Percentiles rank a stretch among this genome's conserved stretches.
phyloP scores from a whole-genome alignment of 2,113 vertebrate species.

The Paratilapia polleni region DNA sequence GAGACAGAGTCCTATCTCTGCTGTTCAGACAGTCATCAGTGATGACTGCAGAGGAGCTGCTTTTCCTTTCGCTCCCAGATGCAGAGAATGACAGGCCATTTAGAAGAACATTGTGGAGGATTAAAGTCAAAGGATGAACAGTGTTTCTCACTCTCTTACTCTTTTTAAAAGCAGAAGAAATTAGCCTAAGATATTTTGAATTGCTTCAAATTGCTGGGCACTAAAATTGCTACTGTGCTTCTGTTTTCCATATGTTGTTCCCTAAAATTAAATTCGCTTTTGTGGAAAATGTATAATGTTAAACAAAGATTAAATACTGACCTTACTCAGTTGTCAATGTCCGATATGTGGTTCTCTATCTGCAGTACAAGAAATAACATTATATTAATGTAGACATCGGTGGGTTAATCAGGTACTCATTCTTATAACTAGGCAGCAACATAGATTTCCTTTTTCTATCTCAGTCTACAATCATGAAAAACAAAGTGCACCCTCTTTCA shows the following conservation, averaged over 20 bases:
- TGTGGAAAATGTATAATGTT: neutral
- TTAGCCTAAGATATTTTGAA: neutral
- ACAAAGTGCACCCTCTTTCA: neutral
- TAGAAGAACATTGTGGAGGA: constrained; percentile 18
- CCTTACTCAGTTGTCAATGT: constrained; percentile 80
- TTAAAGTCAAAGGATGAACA: constrained; percentile 21
- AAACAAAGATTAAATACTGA: constrained; percentile 51
- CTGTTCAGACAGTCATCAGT: constrained; percentile 46
- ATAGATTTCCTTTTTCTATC: neutral
- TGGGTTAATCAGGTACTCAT: neutral
- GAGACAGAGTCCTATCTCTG: constrained; percentile 30
- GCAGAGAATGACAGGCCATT: constrained; percentile 33
- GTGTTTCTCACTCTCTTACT: constrained; percentile 17
- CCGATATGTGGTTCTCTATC: constrained; percentile 78
- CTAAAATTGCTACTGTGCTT: neutral
- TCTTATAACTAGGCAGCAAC: neutral
- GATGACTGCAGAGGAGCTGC: constrained; percentile 36
- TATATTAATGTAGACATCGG: neutral
- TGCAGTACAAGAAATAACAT: constrained; percentile 57
- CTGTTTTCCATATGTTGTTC: neutral
- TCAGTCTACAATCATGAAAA: neutral
- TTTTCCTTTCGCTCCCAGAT: constrained; percentile 12
- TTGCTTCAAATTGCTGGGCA: neutral
- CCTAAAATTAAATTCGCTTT: neutral
- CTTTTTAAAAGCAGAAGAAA: neutral